Evolutionary conservation across 92 coral and sea anemone species (phyloP).

Genomic region (Muricea muricata): DNA sequence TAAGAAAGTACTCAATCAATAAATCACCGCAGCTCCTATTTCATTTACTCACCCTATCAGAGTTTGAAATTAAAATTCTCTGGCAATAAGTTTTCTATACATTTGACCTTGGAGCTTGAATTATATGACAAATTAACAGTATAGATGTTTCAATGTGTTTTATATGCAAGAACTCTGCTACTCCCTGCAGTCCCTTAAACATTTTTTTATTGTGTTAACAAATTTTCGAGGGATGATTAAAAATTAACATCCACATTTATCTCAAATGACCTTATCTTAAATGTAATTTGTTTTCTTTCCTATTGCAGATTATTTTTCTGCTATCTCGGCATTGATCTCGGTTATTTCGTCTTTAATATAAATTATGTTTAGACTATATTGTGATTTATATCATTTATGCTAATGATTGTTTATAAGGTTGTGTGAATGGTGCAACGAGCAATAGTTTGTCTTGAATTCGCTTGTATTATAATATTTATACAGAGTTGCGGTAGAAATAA

Average conservation of each 20-base stretch:
- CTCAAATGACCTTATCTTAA: background rate
- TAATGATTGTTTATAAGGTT: background rate
- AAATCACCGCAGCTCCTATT: background rate
- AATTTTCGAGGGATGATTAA: background rate
- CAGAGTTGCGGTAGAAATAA: too few relatives aligned
- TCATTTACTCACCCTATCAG: background rate
- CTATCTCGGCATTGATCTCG: background rate
- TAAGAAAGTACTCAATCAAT: background rate
- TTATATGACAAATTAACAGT: too few relatives aligned
- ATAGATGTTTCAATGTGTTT: too few relatives aligned
- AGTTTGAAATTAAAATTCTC: background rate
- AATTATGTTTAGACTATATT: slow-evolving; percentile 5
- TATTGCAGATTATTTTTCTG: background rate
- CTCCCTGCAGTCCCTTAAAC: background rate
- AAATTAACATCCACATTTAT: background rate
- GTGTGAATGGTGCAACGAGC: too few relatives aligned
- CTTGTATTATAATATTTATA: too few relatives aligned
- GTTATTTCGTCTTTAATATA: background rate
- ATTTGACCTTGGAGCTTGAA: too few relatives aligned
- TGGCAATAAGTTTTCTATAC: too few relatives aligned
- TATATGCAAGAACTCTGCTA: too few relatives aligned
- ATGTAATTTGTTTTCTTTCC: background rate
- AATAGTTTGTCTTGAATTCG: too few relatives aligned
- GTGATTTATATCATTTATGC: background rate
- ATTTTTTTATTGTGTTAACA: too few relatives aligned